These are phyloP conservation scores for Corydoras sp. DNA, from an alignment of 2,113 vertebrate genomes.

Conservation along the genomic window DNA sequence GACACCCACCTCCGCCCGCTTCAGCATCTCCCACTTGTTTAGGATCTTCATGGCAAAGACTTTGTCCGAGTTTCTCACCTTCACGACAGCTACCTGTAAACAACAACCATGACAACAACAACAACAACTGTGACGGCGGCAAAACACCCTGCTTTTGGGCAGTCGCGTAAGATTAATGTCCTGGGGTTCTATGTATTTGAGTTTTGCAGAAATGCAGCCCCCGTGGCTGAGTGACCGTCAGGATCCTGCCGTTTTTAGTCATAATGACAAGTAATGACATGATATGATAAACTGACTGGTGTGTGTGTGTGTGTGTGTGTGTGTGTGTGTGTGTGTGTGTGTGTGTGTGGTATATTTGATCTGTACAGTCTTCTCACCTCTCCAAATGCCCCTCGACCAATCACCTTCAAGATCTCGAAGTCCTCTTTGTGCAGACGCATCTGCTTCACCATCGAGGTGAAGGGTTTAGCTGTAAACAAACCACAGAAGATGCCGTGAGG, in stretches of 20 bases:
- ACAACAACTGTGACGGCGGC: background rate
- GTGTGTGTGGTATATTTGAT: no score
- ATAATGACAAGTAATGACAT: no score
- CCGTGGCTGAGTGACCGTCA: no score
- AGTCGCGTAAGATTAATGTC: no score
- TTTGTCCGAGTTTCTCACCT: conserved; percentile 91
- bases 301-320: background rate
- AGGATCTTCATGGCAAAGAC: conserved; percentile 99
- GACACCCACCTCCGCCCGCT: conserved; percentile 86
- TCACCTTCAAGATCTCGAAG: conserved; percentile 98
- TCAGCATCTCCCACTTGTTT: conserved; percentile 99
- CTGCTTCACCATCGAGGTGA: conserved; percentile 96
- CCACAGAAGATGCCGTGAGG: background rate
- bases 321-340: no score
- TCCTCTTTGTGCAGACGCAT: conserved; percentile 97
- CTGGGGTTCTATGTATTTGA: no score
- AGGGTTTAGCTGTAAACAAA: conserved; percentile 84
- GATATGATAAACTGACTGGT: background rate
- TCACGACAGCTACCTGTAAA: conserved; percentile 92
- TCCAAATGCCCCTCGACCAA: conserved; percentile 96
- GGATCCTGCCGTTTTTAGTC: no score
- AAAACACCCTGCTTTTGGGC: no score
- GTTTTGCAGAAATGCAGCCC: no score
- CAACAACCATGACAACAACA: conserved; percentile 18
- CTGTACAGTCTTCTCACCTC: conserved; percentile 73